phyloP scores from a whole-genome alignment of 2,797 vertebrate species.

The Chloroceryle amazona region DNA sequence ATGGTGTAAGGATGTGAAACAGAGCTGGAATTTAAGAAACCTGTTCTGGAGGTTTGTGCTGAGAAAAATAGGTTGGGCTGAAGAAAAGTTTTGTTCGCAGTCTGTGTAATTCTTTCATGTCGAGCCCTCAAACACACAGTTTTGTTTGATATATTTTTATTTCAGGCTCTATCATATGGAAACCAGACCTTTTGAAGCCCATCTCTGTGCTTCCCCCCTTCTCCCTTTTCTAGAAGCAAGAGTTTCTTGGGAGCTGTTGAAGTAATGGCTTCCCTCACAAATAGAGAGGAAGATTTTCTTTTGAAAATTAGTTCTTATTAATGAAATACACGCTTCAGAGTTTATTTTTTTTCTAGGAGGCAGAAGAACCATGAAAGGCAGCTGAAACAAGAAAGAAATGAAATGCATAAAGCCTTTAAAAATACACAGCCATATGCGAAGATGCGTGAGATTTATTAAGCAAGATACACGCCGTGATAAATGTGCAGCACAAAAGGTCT shows the following conservation, averaged over 20 bases:
- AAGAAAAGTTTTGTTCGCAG: not conserved
- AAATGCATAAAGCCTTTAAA: not conserved
- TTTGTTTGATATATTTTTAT: not conserved
- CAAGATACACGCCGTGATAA: not conserved
- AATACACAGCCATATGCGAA: not conserved
- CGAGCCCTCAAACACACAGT: not conserved
- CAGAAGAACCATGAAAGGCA: conserved; percentile 3
- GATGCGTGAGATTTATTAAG: not conserved
- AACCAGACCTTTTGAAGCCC: not conserved
- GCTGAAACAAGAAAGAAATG: not conserved
- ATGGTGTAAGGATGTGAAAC: not conserved
- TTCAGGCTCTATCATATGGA: not conserved
- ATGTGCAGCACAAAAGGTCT: not conserved
- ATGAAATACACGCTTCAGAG: not conserved
- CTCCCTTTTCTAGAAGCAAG: not conserved
- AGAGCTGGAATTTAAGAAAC: not conserved
- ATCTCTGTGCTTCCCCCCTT: not conserved
- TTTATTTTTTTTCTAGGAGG: not conserved
- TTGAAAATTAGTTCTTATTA: not conserved
- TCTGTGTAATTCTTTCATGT: not conserved
- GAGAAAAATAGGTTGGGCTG: not conserved
- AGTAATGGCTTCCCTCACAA: not conserved
- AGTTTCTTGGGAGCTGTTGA: not conserved
- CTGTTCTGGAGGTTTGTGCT: not conserved
- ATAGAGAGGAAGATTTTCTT: not conserved